phyloP scores from a whole-genome alignment of 2,113 vertebrate species.

The Coregonus clupeaformis region DNA sequence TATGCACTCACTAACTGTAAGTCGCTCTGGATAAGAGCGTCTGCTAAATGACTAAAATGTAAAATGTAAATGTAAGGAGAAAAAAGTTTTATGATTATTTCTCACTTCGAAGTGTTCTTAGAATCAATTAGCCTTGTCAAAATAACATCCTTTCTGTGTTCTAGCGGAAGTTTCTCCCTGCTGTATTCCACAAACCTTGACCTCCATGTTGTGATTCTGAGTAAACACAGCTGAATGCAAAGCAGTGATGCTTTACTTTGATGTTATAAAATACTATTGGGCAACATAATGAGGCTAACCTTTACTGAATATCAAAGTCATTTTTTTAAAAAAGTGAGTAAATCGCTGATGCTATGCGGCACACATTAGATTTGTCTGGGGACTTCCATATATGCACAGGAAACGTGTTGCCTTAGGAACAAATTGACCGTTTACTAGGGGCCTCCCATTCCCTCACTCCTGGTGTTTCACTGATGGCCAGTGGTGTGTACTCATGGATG shows the following conservation, averaged over 20 bases:
- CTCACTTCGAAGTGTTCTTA: constrained; percentile 39
- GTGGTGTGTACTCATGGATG: too few relatives aligned
- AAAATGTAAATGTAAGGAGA: too few relatives aligned
- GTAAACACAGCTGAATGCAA: constrained; percentile 16
- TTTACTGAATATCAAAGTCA: background rate
- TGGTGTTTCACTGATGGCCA: background rate
- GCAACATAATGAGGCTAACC: background rate
- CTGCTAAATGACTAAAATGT: too few relatives aligned
- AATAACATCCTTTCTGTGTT: background rate
- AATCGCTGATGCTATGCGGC: background rate
- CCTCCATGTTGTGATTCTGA: constrained; percentile 22
- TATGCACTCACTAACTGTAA: too few relatives aligned
- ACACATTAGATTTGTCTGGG: background rate
- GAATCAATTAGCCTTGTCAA: constrained; percentile 42
- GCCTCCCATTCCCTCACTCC: background rate
- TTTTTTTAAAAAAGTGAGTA: background rate
- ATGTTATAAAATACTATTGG: background rate
- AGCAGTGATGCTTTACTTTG: background rate
- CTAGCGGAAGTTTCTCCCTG: background rate
- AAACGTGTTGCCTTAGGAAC: constrained; percentile 26
- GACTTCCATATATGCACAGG: background rate
- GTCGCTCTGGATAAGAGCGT: too few relatives aligned
- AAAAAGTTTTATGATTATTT: constrained; percentile 23
- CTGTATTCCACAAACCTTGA: constrained; percentile 21
- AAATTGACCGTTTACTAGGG: constrained; percentile 23